Percentiles rank a stretch among this genome's conserved stretches.
These are phyloP conservation scores for Petrocephalus schoutedeni DNA, from an alignment of 2,797 vertebrate genomes.

Conservation along the genomic window DNA sequence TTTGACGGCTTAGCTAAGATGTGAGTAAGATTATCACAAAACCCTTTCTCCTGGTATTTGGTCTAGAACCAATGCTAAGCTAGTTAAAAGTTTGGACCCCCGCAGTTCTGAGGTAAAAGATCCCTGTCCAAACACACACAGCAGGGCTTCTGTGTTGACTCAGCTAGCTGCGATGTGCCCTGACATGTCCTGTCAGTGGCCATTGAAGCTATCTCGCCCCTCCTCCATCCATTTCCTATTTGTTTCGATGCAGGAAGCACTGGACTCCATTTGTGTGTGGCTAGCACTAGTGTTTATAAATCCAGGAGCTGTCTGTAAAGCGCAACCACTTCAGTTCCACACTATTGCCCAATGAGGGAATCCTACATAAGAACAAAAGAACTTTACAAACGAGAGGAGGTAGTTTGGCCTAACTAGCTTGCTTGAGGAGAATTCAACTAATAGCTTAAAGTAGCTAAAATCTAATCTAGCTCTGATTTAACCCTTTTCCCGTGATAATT, in stretches of 20 bases:
- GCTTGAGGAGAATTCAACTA: no score
- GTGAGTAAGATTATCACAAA: not conserved
- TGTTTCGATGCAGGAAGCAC: not conserved
- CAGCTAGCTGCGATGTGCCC: not conserved
- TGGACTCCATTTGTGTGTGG: not conserved
- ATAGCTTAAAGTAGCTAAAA: no score
- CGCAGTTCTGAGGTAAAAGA: not conserved
- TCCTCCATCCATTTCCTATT: not conserved
- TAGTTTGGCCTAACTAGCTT: no score
- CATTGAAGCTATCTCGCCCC: not conserved
- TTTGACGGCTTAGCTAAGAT: not conserved
- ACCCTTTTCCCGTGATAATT: no score
- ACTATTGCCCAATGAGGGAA: not conserved
- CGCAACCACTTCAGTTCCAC: not conserved
- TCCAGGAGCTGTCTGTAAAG: not conserved
- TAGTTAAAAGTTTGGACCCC: not conserved
- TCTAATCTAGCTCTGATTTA: no score
- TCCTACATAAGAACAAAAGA: not conserved
- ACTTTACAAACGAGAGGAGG: no score
- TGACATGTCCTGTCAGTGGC: slow-evolving; percentile 14
- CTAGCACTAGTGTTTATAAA: not conserved
- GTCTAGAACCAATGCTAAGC: not conserved
- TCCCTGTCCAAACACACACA: not conserved
- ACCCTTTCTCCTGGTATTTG: not conserved
- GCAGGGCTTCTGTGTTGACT: not conserved